Percentiles rank a stretch among this genome's conserved stretches.
phyloP scores from a whole-genome alignment of 1,140 invertebrate genomes.

The Drosophila erecta region DNA sequence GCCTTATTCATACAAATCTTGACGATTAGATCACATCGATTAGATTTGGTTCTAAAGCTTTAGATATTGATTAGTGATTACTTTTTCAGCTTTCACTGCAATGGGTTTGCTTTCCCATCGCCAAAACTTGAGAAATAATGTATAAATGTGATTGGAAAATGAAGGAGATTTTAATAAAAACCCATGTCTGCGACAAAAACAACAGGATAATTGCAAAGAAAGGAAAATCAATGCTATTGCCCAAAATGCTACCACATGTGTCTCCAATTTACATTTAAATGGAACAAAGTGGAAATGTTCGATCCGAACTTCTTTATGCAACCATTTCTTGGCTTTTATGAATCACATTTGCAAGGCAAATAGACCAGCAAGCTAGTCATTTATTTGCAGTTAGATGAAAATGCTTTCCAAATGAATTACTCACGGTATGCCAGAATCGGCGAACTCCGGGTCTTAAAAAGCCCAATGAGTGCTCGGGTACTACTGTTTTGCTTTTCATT shows the following conservation, averaged over 20 bases:
- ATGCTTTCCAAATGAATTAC: conserved; percentile 1
- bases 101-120: background rate
- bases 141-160: conserved; percentile 48
- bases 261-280: conserved; percentile 61
- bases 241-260: conserved; percentile 22
- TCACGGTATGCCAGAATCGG: too few relatives aligned
- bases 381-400: conserved; percentile 14
- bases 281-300: conserved; percentile 15
- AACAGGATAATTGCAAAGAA: conserved; percentile 4
- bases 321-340: conserved; percentile 11
- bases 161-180: conserved; percentile 34
- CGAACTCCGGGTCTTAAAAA: too few relatives aligned
- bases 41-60: conserved; percentile 1
- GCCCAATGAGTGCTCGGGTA: background rate
- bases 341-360: conserved; percentile 34
- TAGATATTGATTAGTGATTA: background rate
- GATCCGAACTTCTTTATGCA: conserved; percentile 3
- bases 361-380: conserved; percentile 6
- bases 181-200: conserved; percentile 1
- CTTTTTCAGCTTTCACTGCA: too few relatives aligned
- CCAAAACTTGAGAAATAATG: background rate
- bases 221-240: background rate
- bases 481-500: too few relatives aligned
- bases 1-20: conserved; percentile 9
- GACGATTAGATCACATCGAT: conserved; percentile 22